phyloP scores from a whole-genome alignment of 2,888 invertebrate genomes.

The Ennomos erosarius region DNA sequence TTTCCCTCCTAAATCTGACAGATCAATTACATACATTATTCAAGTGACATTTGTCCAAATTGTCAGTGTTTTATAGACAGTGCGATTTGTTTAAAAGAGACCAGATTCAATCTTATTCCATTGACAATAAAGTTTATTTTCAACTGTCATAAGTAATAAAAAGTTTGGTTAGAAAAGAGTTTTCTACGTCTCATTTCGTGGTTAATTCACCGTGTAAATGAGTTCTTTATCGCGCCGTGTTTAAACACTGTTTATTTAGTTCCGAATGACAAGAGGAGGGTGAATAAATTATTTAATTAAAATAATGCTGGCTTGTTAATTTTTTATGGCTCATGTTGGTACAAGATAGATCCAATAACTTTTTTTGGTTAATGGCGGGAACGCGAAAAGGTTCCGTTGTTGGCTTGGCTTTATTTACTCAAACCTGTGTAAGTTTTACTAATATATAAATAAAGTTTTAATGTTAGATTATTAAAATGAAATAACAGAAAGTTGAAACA shows the following conservation, averaged over 20 bases:
- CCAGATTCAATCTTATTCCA: background rate
- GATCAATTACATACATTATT: constrained; percentile 71
- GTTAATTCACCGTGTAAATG: constrained; percentile 82
- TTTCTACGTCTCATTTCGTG: constrained; percentile 76
- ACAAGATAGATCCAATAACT: too few relatives aligned
- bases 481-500: too few relatives aligned
- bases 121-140: constrained; percentile 23
- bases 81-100: constrained; percentile 15
- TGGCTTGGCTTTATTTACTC: too few relatives aligned
- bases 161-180: constrained; percentile 52
- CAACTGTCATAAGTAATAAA: constrained; percentile 24
- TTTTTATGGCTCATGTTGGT: too few relatives aligned
- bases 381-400: too few relatives aligned
- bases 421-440: too few relatives aligned
- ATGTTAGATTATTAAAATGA: too few relatives aligned
- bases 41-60: constrained; percentile 82
- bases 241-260: constrained; percentile 67
- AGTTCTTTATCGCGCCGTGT: constrained; percentile 79
- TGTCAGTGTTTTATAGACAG: constrained; percentile 63
- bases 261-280: constrained; percentile 60
- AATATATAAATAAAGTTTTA: too few relatives aligned
- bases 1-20: constrained; percentile 75
- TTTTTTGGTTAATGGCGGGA: too few relatives aligned
- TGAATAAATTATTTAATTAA: constrained; percentile 70
- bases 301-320: constrained; percentile 37